Conservation (phyloP, 2,113 vertebrate genomes). For the Cavia aperea region DNA sequence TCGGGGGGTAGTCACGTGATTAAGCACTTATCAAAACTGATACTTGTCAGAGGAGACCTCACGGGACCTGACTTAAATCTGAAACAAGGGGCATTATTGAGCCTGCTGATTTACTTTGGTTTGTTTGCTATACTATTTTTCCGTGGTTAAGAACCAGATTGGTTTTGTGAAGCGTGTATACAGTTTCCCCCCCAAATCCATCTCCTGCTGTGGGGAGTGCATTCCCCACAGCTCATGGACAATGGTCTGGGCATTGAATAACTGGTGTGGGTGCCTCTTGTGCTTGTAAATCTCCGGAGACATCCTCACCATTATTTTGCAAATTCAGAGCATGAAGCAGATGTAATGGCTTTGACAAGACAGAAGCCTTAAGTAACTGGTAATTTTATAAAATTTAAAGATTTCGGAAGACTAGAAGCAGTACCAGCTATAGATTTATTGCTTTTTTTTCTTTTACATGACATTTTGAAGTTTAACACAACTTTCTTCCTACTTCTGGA, state of each 20-base stretch:
- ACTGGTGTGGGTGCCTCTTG: constrained; percentile 33
- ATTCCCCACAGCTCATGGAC: constrained; percentile 48
- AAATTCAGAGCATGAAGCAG: neutral
- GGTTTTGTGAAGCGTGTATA: neutral
- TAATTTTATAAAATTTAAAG: neutral
- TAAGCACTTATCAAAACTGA: neutral
- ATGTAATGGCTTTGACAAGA: neutral
- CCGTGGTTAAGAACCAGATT: neutral
- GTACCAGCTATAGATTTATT: neutral
- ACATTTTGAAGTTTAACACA: neutral
- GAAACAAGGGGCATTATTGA: neutral
- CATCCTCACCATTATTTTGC: constrained; percentile 53
- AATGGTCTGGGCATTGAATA: constrained; percentile 53
- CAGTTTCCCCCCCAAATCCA: constrained; percentile 28
- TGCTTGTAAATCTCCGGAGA: constrained; percentile 47
- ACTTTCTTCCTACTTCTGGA: neutral
- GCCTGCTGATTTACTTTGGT: neutral
- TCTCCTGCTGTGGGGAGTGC: constrained; percentile 41
- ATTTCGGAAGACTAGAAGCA: neutral
- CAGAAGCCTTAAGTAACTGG: neutral
- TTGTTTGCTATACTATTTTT: fast-evolving
- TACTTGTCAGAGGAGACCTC: neutral
- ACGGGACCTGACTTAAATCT: neutral
- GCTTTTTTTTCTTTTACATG: neutral
- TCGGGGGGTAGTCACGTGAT: fast-evolving